These are phyloP conservation scores for Adelges cooleyi DNA, from an alignment of 1,140 invertebrate species.

Conservation along the genomic window DNA sequence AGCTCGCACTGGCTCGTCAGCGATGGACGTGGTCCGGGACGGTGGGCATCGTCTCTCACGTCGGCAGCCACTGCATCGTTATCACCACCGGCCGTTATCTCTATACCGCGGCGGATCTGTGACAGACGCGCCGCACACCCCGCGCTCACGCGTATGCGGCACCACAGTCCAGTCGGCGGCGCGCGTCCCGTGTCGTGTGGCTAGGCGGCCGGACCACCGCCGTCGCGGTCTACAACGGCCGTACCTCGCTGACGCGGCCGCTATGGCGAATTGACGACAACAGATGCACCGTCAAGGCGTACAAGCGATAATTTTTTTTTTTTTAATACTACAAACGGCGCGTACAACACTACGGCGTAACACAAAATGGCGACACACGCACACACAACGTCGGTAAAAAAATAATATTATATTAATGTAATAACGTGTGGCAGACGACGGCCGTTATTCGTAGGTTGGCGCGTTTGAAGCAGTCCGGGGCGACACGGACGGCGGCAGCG, in stretches of 20 bases:
- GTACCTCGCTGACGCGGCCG: no score
- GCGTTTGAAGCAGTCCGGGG: slow-evolving; percentile 1
- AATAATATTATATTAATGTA: not conserved
- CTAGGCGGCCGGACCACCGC: slow-evolving; percentile 2
- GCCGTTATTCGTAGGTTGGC: not conserved
- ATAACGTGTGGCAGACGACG: slow-evolving; percentile 4
- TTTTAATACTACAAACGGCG: not conserved
- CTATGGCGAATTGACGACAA: not conserved
- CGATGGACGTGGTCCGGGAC: slow-evolving; percentile 5
- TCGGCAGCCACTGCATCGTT: slow-evolving; percentile 10
- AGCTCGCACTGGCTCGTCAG: not conserved
- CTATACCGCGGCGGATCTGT: slow-evolving; percentile 14
- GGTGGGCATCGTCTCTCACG: not conserved
- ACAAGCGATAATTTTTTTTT: no score
- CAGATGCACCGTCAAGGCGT: no score
- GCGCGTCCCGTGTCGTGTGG: slow-evolving; percentile 21
- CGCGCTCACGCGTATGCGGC: slow-evolving; percentile 1
- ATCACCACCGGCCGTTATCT: slow-evolving; percentile 18
- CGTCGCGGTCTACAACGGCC: not conserved
- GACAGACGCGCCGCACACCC: slow-evolving; percentile 26
- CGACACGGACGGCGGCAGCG: not conserved
- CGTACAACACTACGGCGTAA: not conserved
- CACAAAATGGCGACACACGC: slow-evolving; percentile 24
- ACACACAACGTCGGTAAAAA: not conserved
- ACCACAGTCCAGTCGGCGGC: slow-evolving; percentile 18